phyloP scores from a whole-genome alignment of 2,888 invertebrate genomes.

The Aspidiotus destructor region DNA sequence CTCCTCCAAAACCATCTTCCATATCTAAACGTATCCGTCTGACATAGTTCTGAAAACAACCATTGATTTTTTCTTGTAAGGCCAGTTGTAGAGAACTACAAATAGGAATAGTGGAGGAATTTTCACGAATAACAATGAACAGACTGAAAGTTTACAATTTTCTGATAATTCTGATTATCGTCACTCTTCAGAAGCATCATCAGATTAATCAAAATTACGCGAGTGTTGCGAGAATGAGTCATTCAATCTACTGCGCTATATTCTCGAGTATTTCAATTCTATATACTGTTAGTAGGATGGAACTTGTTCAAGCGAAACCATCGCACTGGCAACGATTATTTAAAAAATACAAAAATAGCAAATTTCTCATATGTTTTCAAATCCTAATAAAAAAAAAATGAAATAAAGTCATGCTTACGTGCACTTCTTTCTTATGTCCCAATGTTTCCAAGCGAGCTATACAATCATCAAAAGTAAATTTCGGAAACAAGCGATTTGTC shows the following conservation, averaged over 20 bases:
- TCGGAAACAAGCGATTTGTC: slow-evolving; percentile 86
- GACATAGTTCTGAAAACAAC: slow-evolving; percentile 20
- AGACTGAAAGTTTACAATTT: no score
- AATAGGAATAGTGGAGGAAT: no score
- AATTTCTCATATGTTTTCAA: neutral
- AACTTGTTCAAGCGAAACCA: neutral
- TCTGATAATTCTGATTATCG: no score
- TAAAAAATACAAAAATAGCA: neutral
- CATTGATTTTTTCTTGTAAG: no score
- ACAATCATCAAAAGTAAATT: slow-evolving; percentile 77
- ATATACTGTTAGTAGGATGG: neutral
- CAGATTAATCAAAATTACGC: no score
- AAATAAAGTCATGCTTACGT: slow-evolving; percentile 46
- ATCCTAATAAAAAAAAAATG: no score
- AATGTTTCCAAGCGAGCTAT: slow-evolving; percentile 67
- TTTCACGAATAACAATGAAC: no score
- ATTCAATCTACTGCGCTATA: no score
- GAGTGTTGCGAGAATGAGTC: no score
- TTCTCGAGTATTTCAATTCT: no score
- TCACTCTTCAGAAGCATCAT: no score
- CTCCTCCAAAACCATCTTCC: slow-evolving; percentile 41
- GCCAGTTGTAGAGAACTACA: no score
- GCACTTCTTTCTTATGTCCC: slow-evolving; percentile 68
- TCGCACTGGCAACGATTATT: neutral
- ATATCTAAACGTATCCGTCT: slow-evolving; percentile 52